Evolutionary conservation across 2,113 vertebrate genomes (phyloP), one percentile per base, ranked within the genome.

Genomic region (Tachysurus fulvidraco): DNA sequence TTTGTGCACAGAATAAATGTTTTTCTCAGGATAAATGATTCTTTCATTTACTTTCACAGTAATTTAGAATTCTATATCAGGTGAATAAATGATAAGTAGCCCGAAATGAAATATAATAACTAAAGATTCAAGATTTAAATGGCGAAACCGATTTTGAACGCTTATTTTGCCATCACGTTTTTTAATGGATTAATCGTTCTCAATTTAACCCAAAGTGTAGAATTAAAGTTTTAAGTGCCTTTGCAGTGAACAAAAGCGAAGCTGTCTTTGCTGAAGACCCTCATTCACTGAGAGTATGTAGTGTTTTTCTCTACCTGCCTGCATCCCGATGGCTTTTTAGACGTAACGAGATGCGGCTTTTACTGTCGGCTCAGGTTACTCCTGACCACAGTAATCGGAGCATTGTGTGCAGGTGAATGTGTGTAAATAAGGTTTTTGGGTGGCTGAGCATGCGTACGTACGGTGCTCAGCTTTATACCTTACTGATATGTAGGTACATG

Each of bases 361-460:
- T n/a, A 17, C 69, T 11, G 30, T 44, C 3, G 4, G 21, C 67
- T 84, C 67, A n/a, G 83, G 83, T 84, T 84, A 62, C 83, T 41
- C 54, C 55, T 60, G 54, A 23, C 44, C 41, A 85, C 71, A 62
- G 30, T 85, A 77, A 76, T 28, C 44, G 17, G 44, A 25, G 44
- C 57, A 62, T 76, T 76, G 83, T 85, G 55, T 19, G 41, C 23
- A 44, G 4, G 11, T 71, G 17, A 41, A 9, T 41, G 6, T 44
- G 67, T 54, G 10, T 62, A 52, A 7, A 62, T 30, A 23, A 46
- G 55, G 4, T 62, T 77, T 77, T 41, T 30, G 11, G 23, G 76
- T 30, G 55, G 54, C 67, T 28, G 83, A 50, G 69, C n/a, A 52
- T 19, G 23, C 59, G 13, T 60, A 17, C 59, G 23, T 60, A 17